Conservation (phyloP, 2,888 invertebrate species). For the Strigamia transsilvanica region DNA sequence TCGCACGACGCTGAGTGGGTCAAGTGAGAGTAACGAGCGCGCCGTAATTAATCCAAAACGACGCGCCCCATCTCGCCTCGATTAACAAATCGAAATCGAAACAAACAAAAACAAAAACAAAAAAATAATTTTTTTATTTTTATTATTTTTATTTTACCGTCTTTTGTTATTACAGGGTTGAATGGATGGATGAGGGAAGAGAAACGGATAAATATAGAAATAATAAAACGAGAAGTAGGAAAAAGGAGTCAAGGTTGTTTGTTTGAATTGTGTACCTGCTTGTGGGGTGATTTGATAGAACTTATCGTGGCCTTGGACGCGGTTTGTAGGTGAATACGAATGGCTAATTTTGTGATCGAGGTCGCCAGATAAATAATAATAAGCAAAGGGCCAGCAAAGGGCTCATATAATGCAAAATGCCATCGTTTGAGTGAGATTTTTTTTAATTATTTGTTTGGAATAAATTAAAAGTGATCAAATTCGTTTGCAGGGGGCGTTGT, state of each 20-base stretch:
- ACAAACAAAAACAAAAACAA: too few species aligned
- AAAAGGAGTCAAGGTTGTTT: constrained; percentile 3
- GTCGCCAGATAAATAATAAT: background rate
- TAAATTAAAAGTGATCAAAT: background rate
- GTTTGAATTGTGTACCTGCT: constrained; percentile 1
- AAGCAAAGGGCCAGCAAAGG: background rate
- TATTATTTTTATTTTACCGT: too few species aligned
- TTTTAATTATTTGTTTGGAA: background rate
- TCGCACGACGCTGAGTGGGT: background rate
- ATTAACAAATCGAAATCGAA: too few species aligned
- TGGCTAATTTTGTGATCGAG: background rate
- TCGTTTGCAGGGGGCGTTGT: background rate
- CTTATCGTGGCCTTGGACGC: constrained; percentile 1
- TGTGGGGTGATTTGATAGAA: constrained; percentile 2
- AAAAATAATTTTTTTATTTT: too few species aligned
- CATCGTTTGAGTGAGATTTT: too few species aligned
- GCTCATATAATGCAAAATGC: too few species aligned
- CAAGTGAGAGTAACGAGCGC: background rate
- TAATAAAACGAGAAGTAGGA: background rate
- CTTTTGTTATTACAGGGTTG: background rate
- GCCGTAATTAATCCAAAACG: background rate
- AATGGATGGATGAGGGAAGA: constrained; percentile 1
- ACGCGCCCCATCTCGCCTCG: background rate
- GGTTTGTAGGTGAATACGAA: background rate
- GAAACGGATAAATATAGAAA: background rate